Conservation (phyloP, 2,113 vertebrate species). For the Montifringilla adamsi region DNA sequence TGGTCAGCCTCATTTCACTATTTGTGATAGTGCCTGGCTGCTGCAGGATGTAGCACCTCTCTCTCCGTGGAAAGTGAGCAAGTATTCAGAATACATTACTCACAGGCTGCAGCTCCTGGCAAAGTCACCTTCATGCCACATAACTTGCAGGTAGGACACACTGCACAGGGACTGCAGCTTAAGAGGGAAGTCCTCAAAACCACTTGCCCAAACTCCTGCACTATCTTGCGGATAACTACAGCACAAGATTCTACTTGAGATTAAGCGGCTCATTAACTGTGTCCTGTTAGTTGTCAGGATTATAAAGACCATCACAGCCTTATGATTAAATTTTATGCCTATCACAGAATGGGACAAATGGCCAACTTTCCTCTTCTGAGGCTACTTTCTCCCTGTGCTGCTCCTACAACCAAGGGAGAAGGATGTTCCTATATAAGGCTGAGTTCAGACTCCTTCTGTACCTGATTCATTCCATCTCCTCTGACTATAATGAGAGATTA, state of each 20-base stretch:
- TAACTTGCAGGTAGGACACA: background rate
- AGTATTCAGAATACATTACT: constrained; percentile 34
- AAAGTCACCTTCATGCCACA: constrained; percentile 49
- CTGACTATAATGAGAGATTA: background rate
- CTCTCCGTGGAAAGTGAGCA: background rate
- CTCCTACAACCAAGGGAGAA: background rate
- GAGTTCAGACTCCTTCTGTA: background rate
- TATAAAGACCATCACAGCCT: background rate
- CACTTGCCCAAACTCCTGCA: background rate
- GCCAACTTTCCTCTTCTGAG: background rate
- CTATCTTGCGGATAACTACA: background rate
- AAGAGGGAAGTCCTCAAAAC: background rate
- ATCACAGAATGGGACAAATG: background rate
- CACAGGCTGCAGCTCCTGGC: constrained; percentile 26
- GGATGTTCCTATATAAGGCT: background rate
- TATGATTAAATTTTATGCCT: background rate
- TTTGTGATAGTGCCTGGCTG: background rate
- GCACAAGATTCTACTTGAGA: rapidly evolving
- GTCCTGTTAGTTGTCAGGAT: background rate
- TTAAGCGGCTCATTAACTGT: background rate
- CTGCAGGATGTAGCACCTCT: background rate
- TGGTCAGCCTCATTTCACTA: background rate
- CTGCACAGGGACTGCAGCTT: background rate
- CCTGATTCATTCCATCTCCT: background rate
- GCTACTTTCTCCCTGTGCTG: background rate